Base-by-base conservation (phyloP, 2,113 vertebrate genomes). In the Mormoops blainvillei region DNA sequence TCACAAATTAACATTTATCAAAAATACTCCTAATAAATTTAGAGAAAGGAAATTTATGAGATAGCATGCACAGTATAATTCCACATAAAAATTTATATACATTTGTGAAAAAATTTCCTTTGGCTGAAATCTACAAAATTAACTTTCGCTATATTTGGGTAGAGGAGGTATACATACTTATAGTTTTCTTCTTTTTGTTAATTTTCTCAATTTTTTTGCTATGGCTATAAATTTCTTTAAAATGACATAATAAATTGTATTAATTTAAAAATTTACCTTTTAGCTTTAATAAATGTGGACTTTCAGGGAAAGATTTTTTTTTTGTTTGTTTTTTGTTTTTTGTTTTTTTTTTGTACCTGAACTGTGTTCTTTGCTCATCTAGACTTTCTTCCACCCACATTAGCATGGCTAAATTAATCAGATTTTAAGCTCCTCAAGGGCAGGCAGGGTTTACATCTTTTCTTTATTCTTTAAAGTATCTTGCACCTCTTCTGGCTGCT, bases 351-450 rank as follows among this genome's bases (percentile, higher is more conserved):
- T 58, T 45, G 13, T 31, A 14, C 77, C n/a, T 80, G 58, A 61
- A 28, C n/a, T 65, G 19, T 63, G 45, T 43, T 54, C 38, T 87
- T 73, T 76, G 73, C 41, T 81, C 74, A 89, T 48, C 41, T 7
- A 70, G n/a, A 71, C 63, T 95, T 96, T 89, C 81, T 48, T 20
- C 33, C 22, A 22, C 61, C 61, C 26, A 87, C 24, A 24, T 92
- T 71, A 94, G 70, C 24, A 4, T 92, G 74, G 80, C 33, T 92
- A 82, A 92, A 87, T 94, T 94, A 96, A 95, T 94, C 84, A 85
- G 94, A 97, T 91, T 96, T 89, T 96, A 97, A 96, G 92, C 92
- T 95, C 85, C 88, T 94, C 56, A 85, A 95, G 77, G 96, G 96
- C 81, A 97, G 96, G 96, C 81, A 97, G 92, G 78, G 85, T 80